Evolutionary conservation across 2,113 vertebrate genomes (phyloP).

Genomic region (Cricetomys ansorgei): DNA sequence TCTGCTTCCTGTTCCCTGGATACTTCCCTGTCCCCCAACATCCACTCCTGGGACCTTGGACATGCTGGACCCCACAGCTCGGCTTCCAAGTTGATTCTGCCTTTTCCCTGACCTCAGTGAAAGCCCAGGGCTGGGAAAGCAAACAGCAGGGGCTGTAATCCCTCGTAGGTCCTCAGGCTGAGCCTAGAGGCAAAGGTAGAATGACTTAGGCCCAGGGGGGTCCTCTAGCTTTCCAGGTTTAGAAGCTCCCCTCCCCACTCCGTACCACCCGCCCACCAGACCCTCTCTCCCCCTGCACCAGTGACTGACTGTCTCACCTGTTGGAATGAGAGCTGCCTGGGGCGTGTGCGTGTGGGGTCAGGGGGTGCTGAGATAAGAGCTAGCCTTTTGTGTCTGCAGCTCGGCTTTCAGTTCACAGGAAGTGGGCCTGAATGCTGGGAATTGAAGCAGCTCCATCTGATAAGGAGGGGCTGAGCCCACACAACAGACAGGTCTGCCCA

Average conservation of each 20-base stretch:
- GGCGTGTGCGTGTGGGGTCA: slow-evolving; percentile 85
- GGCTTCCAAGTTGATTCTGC: background rate
- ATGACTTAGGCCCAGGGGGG: background rate
- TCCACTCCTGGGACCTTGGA: background rate
- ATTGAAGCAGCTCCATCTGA: slow-evolving; percentile 92
- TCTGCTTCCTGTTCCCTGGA: background rate
- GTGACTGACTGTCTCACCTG: slow-evolving; percentile 84
- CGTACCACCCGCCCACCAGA: background rate
- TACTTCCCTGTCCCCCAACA: background rate
- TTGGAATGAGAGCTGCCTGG: slow-evolving; percentile 77
- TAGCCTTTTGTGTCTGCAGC: slow-evolving; percentile 91
- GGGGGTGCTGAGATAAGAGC: slow-evolving; percentile 91
- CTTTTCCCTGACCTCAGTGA: background rate
- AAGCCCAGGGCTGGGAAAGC: background rate
- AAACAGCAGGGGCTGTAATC: background rate
- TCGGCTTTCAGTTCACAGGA: slow-evolving; percentile 94
- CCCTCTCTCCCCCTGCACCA: slow-evolving; percentile 12
- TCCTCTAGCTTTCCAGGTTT: background rate
- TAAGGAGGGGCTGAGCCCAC: slow-evolving; percentile 84
- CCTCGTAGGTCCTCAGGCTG: background rate
- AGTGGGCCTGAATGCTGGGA: slow-evolving; percentile 90
- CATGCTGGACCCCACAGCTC: background rate
- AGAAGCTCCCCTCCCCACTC: background rate
- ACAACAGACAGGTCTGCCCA: background rate
- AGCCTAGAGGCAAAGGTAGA: background rate